Conservation (phyloP, 2,888 invertebrate genomes). For the Catocala fraxini region DNA sequence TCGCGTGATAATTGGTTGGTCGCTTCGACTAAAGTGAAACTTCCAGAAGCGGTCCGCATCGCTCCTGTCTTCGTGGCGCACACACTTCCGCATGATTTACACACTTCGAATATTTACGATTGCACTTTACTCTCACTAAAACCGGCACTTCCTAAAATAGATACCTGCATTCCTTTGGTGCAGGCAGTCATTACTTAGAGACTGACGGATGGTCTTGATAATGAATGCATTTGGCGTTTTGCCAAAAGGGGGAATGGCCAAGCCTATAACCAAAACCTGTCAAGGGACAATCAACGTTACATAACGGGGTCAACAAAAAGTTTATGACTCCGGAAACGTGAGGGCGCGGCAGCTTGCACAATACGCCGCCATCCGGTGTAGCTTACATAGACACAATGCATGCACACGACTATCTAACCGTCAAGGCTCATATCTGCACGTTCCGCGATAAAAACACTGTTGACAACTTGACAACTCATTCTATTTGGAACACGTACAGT, state of each 20-base stretch:
- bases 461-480: constrained; percentile 58
- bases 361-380: constrained; percentile 67
- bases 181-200: constrained; percentile 35
- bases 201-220: constrained; percentile 33
- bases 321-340: constrained; percentile 60
- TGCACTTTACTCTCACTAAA: constrained; percentile 54
- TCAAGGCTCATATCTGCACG: constrained; percentile 57
- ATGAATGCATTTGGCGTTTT: constrained; percentile 39
- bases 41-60: constrained; percentile 53
- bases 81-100: constrained; percentile 61
- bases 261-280: constrained; percentile 29
- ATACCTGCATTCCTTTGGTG: constrained; percentile 26
- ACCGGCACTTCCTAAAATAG: constrained; percentile 39
- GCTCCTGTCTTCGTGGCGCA: constrained; percentile 51
- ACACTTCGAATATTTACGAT: constrained; percentile 45
- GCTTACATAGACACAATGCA: constrained; percentile 56
- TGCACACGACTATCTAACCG: constrained; percentile 38
- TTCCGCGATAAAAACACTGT: constrained; percentile 55
- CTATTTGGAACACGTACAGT: constrained; percentile 56
- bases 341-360: constrained; percentile 71
- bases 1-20: constrained; percentile 60
- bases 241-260: constrained; percentile 34
- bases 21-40: constrained; percentile 62
- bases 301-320: constrained; percentile 43
- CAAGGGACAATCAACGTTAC: constrained; percentile 23